Evolutionary conservation across 1,140 invertebrate genomes (phyloP), one percentile per base, ranked within the genome.

Genomic region (Pristionchus pacificus): DNA sequence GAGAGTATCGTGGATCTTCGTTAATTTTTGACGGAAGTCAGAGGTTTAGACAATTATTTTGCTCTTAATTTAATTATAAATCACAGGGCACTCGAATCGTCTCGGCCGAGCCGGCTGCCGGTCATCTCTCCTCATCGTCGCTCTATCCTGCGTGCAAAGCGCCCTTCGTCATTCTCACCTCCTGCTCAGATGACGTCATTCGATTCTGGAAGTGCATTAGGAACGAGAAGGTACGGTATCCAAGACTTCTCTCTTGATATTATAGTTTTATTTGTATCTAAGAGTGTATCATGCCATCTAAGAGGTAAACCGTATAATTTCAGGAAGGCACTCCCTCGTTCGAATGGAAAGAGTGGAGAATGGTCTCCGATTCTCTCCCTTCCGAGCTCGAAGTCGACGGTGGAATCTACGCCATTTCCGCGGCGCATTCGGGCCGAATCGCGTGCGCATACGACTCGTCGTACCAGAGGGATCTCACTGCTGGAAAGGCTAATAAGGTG

Each of bases 131-230:
- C 83, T 97, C 94, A n/a, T 93, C 95, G 0, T 95, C 93, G 38
- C 95, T 98, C 79, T 98, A 98, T 86, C 94, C 95, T 25, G 94
- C 94, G 58, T 98, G 95, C 85, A 91, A 95, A 83, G 93, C 95
- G 0, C 95, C 95, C 0, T 98, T 97, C 81, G 91, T 95, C 61
- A 88, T 98, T 61, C 91, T 93, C 0, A 97, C 67, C 14, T 93
- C 94, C 24, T 95, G 92, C 79, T 91, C 91, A 31, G 93, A 95
- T 82, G 92, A 91, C 70, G 88, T 90, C 25, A 87, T 91, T 14
- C 85, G 87, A 81, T 88, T 83, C 13, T 87, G 79, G 74, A 72
- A 68, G 67, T 81, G 84, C 59, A 59, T 68, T 13, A 57, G 57
- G 15, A 30, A 49, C 19, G 38, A 49, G 38, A 49, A 49, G 38